These are phyloP conservation scores for Periophthalmodon schlosseri DNA, from an alignment of 2,113 vertebrate species.

Conservation along the genomic window DNA sequence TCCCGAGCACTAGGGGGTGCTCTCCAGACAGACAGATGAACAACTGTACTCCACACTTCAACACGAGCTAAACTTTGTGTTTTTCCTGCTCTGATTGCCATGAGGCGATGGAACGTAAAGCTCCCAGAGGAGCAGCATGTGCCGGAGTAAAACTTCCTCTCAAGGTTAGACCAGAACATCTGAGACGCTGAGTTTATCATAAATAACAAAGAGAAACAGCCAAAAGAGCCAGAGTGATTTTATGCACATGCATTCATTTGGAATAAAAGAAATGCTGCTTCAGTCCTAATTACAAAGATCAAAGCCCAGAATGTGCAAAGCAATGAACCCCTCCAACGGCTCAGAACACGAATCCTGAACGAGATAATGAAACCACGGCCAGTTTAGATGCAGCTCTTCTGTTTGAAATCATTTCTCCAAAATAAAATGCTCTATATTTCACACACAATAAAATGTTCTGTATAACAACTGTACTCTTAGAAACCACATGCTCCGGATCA, in stretches of 20 bases:
- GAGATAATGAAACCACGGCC: conserved; percentile 43
- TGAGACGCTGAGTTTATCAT: conserved; percentile 62
- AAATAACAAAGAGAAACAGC: conserved; percentile 79
- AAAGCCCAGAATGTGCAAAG: conserved; percentile 74
- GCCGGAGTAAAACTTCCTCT: conserved; percentile 52
- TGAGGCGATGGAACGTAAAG: conserved; percentile 17
- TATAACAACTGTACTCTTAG: background rate
- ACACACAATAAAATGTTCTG: background rate
- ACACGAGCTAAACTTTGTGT: conserved; percentile 21
- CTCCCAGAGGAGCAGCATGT: conserved; percentile 44
- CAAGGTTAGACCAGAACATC: conserved; percentile 64
- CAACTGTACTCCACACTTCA: conserved; percentile 4
- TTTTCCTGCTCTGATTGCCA: conserved; percentile 16
- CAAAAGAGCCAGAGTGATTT: conserved; percentile 68
- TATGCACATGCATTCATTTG: conserved; percentile 81
- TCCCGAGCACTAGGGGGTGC: conserved; percentile 70
- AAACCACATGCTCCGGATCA: background rate
- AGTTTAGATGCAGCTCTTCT: conserved; percentile 27
- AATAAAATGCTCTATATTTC: background rate
- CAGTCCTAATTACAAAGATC: conserved; percentile 78
- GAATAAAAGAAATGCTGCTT: conserved; percentile 78
- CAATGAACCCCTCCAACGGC: conserved; percentile 73
- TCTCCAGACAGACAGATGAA: conserved; percentile 35
- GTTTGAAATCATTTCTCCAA: conserved; percentile 38
- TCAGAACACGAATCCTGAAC: conserved; percentile 61